Evolutionary conservation across 1,140 invertebrate genomes (phyloP).

Genomic region (Rhagoletis zephyria): DNA sequence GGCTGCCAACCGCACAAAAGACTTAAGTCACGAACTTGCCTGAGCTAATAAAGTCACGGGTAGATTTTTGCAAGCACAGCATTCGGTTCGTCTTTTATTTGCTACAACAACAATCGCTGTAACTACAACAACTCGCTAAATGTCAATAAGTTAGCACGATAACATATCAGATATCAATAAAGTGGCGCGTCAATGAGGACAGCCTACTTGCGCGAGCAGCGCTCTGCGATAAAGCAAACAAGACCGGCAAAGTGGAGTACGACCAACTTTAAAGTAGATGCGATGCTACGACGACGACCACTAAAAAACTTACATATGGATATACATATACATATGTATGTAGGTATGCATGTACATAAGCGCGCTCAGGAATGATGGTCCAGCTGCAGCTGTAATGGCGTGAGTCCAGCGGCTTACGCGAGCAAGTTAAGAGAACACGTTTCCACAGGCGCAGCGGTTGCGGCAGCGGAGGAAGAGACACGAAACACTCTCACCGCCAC

Average conservation of each 20-base stretch:
- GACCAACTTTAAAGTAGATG: neutral
- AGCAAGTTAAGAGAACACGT: slow-evolving; percentile 38
- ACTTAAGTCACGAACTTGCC: slow-evolving; percentile 17
- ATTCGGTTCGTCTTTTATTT: neutral
- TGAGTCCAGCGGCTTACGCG: neutral
- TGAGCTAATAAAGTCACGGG: too few relatives aligned
- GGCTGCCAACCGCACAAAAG: neutral
- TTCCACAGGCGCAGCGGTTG: neutral
- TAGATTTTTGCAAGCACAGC: too few relatives aligned
- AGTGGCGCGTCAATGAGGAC: slow-evolving; percentile 6
- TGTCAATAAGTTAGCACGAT: neutral
- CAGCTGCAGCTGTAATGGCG: neutral
- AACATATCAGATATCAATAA: neutral
- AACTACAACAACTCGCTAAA: neutral
- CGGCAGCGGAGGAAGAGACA: neutral
- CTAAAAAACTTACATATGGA: neutral
- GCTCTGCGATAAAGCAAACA: neutral
- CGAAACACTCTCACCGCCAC: slow-evolving; percentile 46
- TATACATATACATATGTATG: neutral
- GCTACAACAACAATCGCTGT: neutral
- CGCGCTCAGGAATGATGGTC: neutral
- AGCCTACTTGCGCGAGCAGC: neutral
- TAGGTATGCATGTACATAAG: neutral
- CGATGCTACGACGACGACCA: neutral
- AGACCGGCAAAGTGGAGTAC: neutral